Evolutionary conservation across 2,888 invertebrate genomes (phyloP).

Genomic region (Xanthorhoe spadicearia): DNA sequence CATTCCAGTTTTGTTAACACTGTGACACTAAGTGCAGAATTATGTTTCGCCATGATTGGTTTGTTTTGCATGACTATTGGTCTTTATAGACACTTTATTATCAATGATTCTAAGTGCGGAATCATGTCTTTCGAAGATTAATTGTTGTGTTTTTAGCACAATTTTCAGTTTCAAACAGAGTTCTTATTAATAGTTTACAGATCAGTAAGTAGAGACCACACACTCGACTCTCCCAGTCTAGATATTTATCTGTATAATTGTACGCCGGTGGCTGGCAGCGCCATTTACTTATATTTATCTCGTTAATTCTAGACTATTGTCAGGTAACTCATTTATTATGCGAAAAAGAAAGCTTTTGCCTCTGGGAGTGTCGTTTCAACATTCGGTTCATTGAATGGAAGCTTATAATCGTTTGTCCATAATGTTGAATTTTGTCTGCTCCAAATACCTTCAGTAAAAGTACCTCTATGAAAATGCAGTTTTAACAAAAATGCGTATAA

Average conservation of each 20-base stretch:
- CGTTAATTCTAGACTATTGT: slow-evolving; percentile 7
- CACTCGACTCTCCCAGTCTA: background rate
- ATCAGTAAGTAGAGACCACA: slow-evolving; percentile 10
- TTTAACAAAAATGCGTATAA: slow-evolving; percentile 14
- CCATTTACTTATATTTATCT: slow-evolving; percentile 21
- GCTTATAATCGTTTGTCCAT: background rate
- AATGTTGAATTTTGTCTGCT: background rate
- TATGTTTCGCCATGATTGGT: background rate
- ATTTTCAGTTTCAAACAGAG: background rate
- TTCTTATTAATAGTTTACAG: background rate
- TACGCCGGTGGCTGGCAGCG: slow-evolving; percentile 16
- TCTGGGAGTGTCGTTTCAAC: background rate
- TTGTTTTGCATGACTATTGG: background rate
- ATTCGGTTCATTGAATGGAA: background rate
- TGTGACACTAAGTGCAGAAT: background rate
- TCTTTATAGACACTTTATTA: too few species aligned
- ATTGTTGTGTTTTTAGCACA: background rate
- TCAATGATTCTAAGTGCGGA: too few species aligned
- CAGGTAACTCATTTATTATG: slow-evolving; percentile 21
- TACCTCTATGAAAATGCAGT: slow-evolving; percentile 17
- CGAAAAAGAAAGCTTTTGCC: slow-evolving; percentile 15
- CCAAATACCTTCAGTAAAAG: background rate
- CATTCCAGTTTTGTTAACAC: too few species aligned
- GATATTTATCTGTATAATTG: slow-evolving; percentile 31
- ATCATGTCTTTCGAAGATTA: too few species aligned